These are phyloP conservation scores for Colletes gigas DNA, from an alignment of 1,140 invertebrate species.

Conservation along the genomic window DNA sequence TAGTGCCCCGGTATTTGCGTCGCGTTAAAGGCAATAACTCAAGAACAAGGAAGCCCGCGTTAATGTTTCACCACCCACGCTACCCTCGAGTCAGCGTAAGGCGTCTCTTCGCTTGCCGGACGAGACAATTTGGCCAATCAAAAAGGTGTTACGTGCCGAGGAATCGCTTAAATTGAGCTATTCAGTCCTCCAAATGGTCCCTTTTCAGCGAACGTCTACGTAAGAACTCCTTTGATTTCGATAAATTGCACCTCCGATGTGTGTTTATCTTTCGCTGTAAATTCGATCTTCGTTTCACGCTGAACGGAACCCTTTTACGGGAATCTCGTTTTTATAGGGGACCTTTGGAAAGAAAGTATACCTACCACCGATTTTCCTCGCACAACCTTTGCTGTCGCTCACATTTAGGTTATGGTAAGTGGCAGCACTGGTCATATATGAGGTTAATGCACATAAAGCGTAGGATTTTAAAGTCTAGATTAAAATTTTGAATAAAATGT, in stretches of 20 bases:
- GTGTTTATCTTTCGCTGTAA: constrained; percentile 1
- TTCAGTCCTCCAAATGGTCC: constrained; percentile 65
- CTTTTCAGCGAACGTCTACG: constrained; percentile 13
- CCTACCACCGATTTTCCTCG: too few relatives aligned
- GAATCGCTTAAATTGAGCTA: constrained; percentile 74
- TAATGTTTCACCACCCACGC: constrained; percentile 61
- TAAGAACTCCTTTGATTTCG: constrained; percentile 33
- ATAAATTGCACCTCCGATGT: constrained; percentile 18
- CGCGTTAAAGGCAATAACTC: not conserved
- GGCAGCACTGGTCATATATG: too few relatives aligned
- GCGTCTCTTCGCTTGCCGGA: constrained; percentile 75
- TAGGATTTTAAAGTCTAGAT: too few relatives aligned
- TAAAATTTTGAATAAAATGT: too few relatives aligned
- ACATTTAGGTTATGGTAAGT: too few relatives aligned
- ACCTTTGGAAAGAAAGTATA: too few relatives aligned
- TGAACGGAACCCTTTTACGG: too few relatives aligned
- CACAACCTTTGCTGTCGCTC: too few relatives aligned
- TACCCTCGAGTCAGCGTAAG: constrained; percentile 55
- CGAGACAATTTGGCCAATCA: constrained; percentile 81
- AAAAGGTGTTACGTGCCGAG: constrained; percentile 72
- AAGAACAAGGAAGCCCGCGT: constrained; percentile 39
- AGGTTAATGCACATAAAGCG: too few relatives aligned
- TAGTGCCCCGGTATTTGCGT: too few relatives aligned
- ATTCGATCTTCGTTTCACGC: not conserved
- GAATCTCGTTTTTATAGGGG: too few relatives aligned